These are phyloP conservation scores for Dicerorhinus sumatrensis DNA, from an alignment of 2,113 vertebrate genomes.

Conservation along the genomic window DNA sequence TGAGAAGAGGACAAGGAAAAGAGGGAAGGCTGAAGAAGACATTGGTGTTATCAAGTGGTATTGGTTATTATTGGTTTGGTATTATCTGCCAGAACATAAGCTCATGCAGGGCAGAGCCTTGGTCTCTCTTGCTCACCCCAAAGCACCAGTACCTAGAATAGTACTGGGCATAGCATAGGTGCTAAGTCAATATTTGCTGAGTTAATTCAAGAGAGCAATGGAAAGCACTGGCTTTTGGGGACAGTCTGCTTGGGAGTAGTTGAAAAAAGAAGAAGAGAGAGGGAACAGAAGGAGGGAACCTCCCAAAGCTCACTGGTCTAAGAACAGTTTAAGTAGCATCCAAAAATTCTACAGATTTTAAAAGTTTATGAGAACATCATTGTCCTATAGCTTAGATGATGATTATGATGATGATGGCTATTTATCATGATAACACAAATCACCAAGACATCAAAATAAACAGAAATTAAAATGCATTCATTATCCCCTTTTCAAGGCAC, in stretches of 20 bases:
- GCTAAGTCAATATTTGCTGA: not conserved
- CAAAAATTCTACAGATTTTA: not conserved
- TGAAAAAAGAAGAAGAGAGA: not conserved
- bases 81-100: not conserved
- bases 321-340: not conserved
- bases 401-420: not conserved
- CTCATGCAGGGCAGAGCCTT: not conserved
- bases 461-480: not conserved
- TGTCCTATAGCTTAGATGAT: not conserved
- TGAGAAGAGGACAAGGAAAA: not conserved
- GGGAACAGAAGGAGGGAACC: not conserved
- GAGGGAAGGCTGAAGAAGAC: not conserved
- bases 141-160: not conserved
- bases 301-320: not conserved
- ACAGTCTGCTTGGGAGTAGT: not conserved
- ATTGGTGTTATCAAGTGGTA: no score
- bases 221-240: not conserved
- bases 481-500: not conserved
- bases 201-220: not conserved
- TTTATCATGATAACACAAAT: not conserved
- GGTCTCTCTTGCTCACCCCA: not conserved
- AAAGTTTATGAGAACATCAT: not conserved
- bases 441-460: not conserved
- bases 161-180: not conserved
- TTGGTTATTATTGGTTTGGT: no score